These are phyloP conservation scores for Drosophila mauritiana DNA, from an alignment of 1,140 invertebrate species.

Conservation along the genomic window DNA sequence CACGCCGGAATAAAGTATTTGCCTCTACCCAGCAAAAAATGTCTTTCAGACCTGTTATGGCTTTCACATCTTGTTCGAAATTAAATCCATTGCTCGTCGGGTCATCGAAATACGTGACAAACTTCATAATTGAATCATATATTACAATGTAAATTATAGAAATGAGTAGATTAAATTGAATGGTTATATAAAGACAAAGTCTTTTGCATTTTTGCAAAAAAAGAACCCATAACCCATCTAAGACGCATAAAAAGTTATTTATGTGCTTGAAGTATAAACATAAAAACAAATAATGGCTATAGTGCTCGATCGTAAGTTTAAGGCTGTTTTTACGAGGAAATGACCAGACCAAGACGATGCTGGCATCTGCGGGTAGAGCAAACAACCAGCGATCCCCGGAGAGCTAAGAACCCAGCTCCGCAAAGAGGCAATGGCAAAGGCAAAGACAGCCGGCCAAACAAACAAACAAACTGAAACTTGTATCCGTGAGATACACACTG, in stretches of 20 bases:
- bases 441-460: conserved; percentile 60
- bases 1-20: conserved; percentile 17
- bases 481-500: conserved; percentile 71
- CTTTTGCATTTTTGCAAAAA: not conserved
- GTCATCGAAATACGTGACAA: not conserved
- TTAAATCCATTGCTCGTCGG: not conserved
- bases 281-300: conserved; percentile 26
- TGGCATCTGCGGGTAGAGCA: conserved; percentile 41
- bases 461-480: conserved; percentile 77
- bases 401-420: conserved; percentile 52
- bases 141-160: too few relatives aligned
- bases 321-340: conserved; percentile 52
- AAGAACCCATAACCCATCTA: not conserved
- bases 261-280: conserved; percentile 6
- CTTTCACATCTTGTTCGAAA: conserved; percentile 14
- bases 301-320: conserved; percentile 9
- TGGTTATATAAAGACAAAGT: not conserved
- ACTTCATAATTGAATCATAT: not conserved
- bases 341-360: conserved; percentile 43
- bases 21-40: not conserved
- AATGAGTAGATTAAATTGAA: not conserved
- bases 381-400: conserved; percentile 53
- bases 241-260: not conserved
- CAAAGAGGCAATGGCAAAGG: conserved; percentile 12
- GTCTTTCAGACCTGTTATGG: conserved; percentile 16